These are phyloP conservation scores for Drosophila erecta DNA, from an alignment of 1,140 invertebrate species.

Conservation along the genomic window DNA sequence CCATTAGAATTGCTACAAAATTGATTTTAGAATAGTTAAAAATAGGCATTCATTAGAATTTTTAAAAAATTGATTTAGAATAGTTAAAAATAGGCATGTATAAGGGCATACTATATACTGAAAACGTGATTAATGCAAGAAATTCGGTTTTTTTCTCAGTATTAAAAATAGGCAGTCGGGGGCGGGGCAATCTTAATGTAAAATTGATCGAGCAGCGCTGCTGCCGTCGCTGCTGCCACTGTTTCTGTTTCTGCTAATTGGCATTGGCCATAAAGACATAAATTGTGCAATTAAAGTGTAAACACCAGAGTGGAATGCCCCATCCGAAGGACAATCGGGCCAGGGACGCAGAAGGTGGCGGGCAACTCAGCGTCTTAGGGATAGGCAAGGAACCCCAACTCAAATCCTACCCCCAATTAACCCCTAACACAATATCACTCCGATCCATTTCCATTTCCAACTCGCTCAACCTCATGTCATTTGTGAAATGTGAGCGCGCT, in stretches of 20 bases:
- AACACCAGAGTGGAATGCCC: constrained; percentile 61
- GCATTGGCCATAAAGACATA: constrained; percentile 84
- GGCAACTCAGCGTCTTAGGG: not conserved
- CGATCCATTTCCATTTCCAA: not conserved
- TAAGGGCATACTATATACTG: too few relatives aligned
- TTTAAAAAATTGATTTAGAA: too few relatives aligned
- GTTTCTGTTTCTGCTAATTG: constrained; percentile 68
- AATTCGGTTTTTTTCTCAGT: not conserved
- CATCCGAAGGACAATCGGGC: constrained; percentile 29
- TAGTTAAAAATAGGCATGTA: too few relatives aligned
- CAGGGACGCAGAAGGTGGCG: not conserved
- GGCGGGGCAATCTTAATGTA: constrained; percentile 45
- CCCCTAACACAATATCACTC: constrained; percentile 1
- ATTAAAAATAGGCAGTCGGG: too few relatives aligned
- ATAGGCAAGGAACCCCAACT: not conserved
- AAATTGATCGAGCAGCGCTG: constrained; percentile 59
- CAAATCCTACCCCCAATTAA: constrained; percentile 5
- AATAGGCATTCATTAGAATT: too few relatives aligned
- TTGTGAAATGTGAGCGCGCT: not conserved
- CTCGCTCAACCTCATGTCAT: constrained; percentile 17
- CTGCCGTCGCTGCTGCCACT: constrained; percentile 19
- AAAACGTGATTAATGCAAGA: not conserved
- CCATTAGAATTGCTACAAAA: too few relatives aligned
- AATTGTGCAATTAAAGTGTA: constrained; percentile 77
- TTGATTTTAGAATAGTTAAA: too few relatives aligned